Conservation (phyloP, 2,113 vertebrate species). For the Paraplagusia blochii region DNA sequence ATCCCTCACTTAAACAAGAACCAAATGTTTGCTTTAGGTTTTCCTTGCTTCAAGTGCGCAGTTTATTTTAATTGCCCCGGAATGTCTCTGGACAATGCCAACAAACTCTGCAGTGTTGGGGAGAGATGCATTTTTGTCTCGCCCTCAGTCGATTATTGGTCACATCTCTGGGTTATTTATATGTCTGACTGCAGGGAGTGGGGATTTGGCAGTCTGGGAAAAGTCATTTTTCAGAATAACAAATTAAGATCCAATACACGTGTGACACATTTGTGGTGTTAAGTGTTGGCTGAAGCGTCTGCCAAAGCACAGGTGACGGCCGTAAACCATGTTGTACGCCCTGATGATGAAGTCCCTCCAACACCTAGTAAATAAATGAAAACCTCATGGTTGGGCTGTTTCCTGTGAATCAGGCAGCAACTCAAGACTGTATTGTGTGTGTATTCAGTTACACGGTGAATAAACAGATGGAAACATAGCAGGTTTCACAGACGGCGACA, state of each 20-base stretch:
- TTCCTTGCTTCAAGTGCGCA: conserved; percentile 55
- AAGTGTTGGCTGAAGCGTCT: conserved; percentile 1
- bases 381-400: background rate
- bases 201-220: conserved; percentile 26
- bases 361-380: background rate
- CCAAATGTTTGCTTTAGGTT: conserved; percentile 78
- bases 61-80: conserved; percentile 72
- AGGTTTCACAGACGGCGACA: background rate
- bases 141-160: conserved; percentile 33
- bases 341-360: background rate
- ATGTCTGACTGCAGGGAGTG: conserved; percentile 37
- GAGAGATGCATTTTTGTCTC: conserved; percentile 22
- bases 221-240: conserved; percentile 29
- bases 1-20: conserved; percentile 65
- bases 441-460: background rate
- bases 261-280: conserved; percentile 6
- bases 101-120: conserved; percentile 44
- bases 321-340: conserved; percentile 1
- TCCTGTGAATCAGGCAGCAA: background rate
- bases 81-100: conserved; percentile 68
- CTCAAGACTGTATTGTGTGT: background rate
- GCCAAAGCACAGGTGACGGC: conserved; percentile 4
- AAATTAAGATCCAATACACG: conserved; percentile 8
- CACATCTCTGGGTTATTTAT: conserved; percentile 45
- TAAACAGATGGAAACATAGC: background rate